These are phyloP conservation scores for Pavo muticus DNA, from an alignment of 2,113 vertebrate genomes.

Conservation along the genomic window DNA sequence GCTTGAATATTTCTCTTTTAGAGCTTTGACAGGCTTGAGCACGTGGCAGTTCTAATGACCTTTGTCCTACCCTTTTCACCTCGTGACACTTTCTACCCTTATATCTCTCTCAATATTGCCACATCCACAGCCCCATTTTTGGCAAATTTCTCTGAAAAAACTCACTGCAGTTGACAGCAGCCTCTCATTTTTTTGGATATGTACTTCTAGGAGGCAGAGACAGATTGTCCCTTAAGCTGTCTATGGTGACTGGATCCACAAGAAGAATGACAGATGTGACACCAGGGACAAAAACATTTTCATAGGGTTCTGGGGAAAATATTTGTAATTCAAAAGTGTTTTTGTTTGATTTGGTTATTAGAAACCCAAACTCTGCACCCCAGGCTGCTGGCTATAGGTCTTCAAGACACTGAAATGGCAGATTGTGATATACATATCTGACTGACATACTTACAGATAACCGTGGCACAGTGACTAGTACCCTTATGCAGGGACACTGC, in stretches of 20 bases:
- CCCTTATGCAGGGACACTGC: not conserved
- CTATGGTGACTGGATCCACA: not conserved
- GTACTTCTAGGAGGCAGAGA: not conserved
- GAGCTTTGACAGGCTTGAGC: slow-evolving; percentile 36
- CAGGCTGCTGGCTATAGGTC: not conserved
- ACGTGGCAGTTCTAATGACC: slow-evolving; percentile 15
- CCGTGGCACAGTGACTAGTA: not conserved
- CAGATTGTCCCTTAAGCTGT: slow-evolving; percentile 29
- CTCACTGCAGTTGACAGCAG: not conserved
- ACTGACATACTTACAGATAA: not conserved
- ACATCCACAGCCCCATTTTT: not conserved
- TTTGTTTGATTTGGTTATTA: not conserved
- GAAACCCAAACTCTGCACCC: not conserved
- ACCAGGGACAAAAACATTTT: not conserved
- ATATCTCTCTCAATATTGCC: not conserved
- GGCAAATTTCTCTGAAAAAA: not conserved
- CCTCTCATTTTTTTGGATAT: not conserved
- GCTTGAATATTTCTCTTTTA: not conserved
- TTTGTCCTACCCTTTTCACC: slow-evolving; percentile 17
- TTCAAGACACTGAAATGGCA: not conserved
- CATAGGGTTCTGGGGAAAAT: not conserved
- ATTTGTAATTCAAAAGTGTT: not conserved
- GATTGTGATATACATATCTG: not conserved
- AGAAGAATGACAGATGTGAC: not conserved
- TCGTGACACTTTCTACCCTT: not conserved